A percentile compares a stretch with the other conserved stretches of the same genome.
These are phyloP conservation scores for Caretta caretta DNA, from an alignment of 2,113 vertebrate species.

Conservation along the genomic window DNA sequence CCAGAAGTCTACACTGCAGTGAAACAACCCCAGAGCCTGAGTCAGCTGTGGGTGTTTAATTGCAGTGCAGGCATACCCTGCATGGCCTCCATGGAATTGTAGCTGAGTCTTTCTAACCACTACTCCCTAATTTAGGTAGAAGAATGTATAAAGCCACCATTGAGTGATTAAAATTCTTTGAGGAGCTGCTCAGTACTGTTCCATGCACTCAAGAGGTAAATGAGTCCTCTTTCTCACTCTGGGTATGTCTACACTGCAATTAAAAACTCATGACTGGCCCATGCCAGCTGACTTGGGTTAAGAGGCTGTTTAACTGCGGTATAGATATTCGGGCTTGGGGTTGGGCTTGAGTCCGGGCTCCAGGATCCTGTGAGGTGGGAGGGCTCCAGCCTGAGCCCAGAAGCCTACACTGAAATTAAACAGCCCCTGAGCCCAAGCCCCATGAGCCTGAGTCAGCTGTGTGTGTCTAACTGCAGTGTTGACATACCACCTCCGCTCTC, in stretches of 20 bases:
- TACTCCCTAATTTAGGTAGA: background rate
- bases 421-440: background rate
- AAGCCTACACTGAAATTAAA: background rate
- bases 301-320: no score
- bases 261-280: no score
- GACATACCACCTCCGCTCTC: no score
- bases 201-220: background rate
- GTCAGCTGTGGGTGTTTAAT: background rate
- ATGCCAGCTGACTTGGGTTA: no score
- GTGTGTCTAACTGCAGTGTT: no score
- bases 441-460: background rate
- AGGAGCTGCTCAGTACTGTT: background rate
- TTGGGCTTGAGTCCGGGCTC: no score
- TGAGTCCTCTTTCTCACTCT: background rate
- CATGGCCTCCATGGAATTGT: background rate
- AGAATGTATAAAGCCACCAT: background rate
- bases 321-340: no score
- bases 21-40: no score
- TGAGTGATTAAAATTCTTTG: background rate
- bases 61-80: background rate
- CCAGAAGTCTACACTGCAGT: no score
- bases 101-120: background rate
- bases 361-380: no score
- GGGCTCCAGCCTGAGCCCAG: background rate
- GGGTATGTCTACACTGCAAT: no score